Evolutionary conservation across 2,797 vertebrate genomes (phyloP), one percentile per base, ranked within the genome.

Genomic region (Neoniphon sammara): DNA sequence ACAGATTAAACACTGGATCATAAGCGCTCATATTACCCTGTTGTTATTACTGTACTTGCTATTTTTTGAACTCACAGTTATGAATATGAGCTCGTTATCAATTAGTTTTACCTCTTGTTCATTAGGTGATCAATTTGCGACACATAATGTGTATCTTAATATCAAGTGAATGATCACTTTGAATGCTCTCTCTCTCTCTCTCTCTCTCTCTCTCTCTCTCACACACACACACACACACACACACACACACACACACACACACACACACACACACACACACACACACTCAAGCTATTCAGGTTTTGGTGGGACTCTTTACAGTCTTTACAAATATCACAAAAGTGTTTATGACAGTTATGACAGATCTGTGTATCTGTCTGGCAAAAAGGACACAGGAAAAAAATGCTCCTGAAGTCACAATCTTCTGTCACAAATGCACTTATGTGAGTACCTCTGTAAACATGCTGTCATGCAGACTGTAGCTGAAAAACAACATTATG

Each of bases 1-100:
- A 90, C 65, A 83, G 81, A 92, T 92, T 78, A 79, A 7, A 25
- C 21, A 42, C 20, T 6, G 31, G 23, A 8, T 23, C 14, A 25
- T 15, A 17, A 10, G 11, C 34, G 7, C 18, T 18, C 50, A 58
- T 18, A 31, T 31, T 6, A 31, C 30, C 6, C 30, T 31, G 30
- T 6, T 31, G 30, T 31, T 31, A 1, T 44, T 10, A 8, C 8
- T 44, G 14, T 15, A 1, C 8, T 39, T 39, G 3, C 8, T 39
- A 4, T 39, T 31, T 31, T 31, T 31, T 31, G 5, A 25, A 52
- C 53, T 31, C 7, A 54, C 1, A 42, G 21, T 55, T n/a, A 7
- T 15, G 36, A 9, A 0, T 39, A 7, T 7, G 36, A 39, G 9
- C 8, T 39, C 5, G 2, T 39, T 39, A 42, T 11, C 9, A 42